Evolutionary conservation across 2,113 vertebrate species (phyloP), one percentile per base, ranked within the genome.

Genomic region (Pardalotus punctatus): DNA sequence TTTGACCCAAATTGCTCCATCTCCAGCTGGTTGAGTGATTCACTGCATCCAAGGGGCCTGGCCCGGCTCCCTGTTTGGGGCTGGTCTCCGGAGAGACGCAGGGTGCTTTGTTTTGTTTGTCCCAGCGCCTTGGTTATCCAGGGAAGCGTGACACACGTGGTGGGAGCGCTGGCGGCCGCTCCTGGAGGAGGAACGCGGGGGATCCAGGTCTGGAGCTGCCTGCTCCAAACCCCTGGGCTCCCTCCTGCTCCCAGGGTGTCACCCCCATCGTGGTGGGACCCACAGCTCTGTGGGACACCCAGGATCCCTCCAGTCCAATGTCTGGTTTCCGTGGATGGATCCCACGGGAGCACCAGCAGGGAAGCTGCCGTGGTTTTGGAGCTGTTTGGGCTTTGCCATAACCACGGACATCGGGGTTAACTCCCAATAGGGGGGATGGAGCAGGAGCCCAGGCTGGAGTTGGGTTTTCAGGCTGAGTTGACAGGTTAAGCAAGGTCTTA

Each of bases 191-290:
- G 74, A n/a, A n/a, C 47, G 29, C 57, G 80, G 51, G 38, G 93
- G 77, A 84, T 23, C 62, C n/a, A 4, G 13, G 36, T 28, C 21
- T n/a, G 86, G 78, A 51, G 43, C 33, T 29, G 84, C 42, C 66
- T 58, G 74, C 45, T 33, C 4, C 0, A 47, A 33, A 38, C 50
- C n/a, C 28, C 65, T 11, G 66, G 23, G 28, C 53, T 1, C 47
- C 3, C 14, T 47, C 29, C 70, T 58, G 84, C 58, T 69, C 86
- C 50, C 47, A 4, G 80, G 54, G 81, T 45, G 43, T 45, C 74
- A 3, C 36, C 62, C 2, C 0, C 0, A 1, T 10, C 4, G 2
- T 35, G 0, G 1, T 45, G n/a, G n/a, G n/a, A n/a, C n/a, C n/a
- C n/a, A n/a, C n/a, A n/a, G n/a, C n/a, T n/a, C n/a, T n/a, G n/a